Base-by-base conservation (phyloP, 2,888 invertebrate genomes). In the Drosophila melanosoma region DNA sequence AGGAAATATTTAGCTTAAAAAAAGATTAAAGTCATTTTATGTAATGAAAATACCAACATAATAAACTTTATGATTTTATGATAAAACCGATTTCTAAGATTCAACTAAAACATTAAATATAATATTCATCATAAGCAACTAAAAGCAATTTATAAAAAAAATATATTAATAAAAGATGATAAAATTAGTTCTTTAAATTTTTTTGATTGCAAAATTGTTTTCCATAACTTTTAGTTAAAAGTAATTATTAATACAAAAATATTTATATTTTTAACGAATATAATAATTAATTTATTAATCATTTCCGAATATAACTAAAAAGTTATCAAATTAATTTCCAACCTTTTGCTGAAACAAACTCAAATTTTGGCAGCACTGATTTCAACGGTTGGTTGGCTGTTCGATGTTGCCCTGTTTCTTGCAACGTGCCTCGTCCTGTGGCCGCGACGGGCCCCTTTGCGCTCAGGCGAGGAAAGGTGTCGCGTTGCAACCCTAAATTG, bases 401-500 rank as follows among this genome's bases (percentile, higher is more conserved):
- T 54, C 56, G 45, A 8, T 23, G 45, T 45, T 7, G 1, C 7
- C 12, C 45, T 20, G 20, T 1, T 3, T 20, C 20, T 12, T 20
- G 45, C 20, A 20, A 1, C 15, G 32, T 52, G 52, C 52, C 20
- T 35, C 11, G 35, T 51, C 42, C 62, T 64, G 57, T 63, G 63
- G 63, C 76, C 52, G 38, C 49, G 42, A 52, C 38, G 58, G 45
- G n/a, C 63, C 42, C 63, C 56, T 29, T 38, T 54, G 74, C 53
- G 56, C 29, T 36, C 51, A 51, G 56, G 40, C 71, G n/a, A 5
- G 36, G 35, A 80, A 90, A 89, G 89, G 89, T 90, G 90, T 90
- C 65, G 74, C 64, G 79, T 79, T 82, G 81, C 89, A 90, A 89
- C 89, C 89, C 89, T 80, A 87, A 88, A 90, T 90, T 88, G 89